A percentile compares a stretch with the other conserved stretches of the same genome.
Conservation (phyloP, 2,888 invertebrate genomes). For the Hanleya hanleyi region DNA sequence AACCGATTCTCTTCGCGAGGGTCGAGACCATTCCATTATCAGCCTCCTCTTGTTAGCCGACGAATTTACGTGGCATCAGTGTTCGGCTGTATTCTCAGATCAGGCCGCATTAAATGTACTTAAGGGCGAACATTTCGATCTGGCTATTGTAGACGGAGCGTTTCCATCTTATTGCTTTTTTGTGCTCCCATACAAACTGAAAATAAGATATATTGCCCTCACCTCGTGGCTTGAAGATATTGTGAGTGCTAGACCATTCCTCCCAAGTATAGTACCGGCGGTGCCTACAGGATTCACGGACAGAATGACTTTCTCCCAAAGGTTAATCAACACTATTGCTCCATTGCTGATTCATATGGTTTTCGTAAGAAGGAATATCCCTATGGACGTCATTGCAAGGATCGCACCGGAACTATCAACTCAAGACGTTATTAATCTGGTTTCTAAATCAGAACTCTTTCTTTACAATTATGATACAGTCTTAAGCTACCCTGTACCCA, state of each 20-base stretch:
- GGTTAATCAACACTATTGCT: constrained; percentile 5
- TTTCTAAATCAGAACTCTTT: constrained; percentile 30
- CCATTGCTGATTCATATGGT: no score
- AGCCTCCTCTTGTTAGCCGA: no score
- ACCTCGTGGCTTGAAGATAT: neutral
- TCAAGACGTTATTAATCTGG: neutral
- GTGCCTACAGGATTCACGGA: neutral
- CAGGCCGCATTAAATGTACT: no score
- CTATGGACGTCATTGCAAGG: constrained; percentile 28
- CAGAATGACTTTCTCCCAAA: constrained; percentile 14
- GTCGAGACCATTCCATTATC: no score
- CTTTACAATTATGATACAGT: constrained; percentile 39
- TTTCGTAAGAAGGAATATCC: no score
- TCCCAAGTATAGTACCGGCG: constrained; percentile 8
- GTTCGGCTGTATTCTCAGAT: no score
- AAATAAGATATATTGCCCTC: constrained; percentile 28
- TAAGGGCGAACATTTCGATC: constrained; percentile 30
- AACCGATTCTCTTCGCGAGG: no score
- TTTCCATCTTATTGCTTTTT: constrained; percentile 4
- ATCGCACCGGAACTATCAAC: constrained; percentile 38
- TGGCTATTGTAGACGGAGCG: constrained; percentile 27
- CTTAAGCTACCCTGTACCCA: constrained; percentile 38
- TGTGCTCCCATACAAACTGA: constrained; percentile 27
- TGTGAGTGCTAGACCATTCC: neutral
- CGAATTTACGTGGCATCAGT: no score